Evolutionary conservation across 1,140 invertebrate species (phyloP), one percentile per base, ranked within the genome.

Genomic region (Sycobia sp.): DNA sequence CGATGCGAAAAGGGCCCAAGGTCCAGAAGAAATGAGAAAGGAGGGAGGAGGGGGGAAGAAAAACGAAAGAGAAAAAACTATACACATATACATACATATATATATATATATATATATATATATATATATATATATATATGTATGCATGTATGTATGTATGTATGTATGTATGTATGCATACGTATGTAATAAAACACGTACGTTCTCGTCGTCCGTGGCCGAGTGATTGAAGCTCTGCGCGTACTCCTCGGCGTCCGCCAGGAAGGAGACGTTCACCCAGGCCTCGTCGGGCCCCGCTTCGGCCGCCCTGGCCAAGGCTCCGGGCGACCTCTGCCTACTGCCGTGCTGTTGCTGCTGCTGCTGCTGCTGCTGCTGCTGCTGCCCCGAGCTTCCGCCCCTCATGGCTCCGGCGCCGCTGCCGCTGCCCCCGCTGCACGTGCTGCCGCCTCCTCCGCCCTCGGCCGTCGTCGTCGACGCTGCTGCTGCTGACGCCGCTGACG

Each of bases 261-360:
- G 69, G 69, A 39, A 62, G 67, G 70, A 69, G 67, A 77, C 46
- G 67, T 56, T 71, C n/a, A n/a, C n/a, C n/a, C n/a, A n/a, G 71
- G 67, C 76, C 50, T 76, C 67, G 43, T 81, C 80, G 53, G 80
- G 79, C 69, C 76, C 72, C 38, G 65, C 71, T 55, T 81, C 79
- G 22, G 69, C 71, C 5, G 73, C 69, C 10, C 78, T 74, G 27
- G 71, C 72, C 66, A 76, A 66, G 56, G 75, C 76, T 62, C 76
- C 76, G 64, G 80, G 80, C 64, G 79, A 82, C 72, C 77, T 76
- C 67, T 80, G 79, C 67, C 80, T 70, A 51, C n/a, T n/a, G n/a
- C n/a, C n/a, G n/a, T n/a, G n/a, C n/a, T n/a, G n/a, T 4, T 43
- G 39, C 70, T 69, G 51, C 9, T 51, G 49, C 27, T 51, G 49